Evolutionary conservation across 2,113 vertebrate genomes (phyloP), one percentile per base, ranked within the genome.

Genomic region (Erinaceus europaeus): DNA sequence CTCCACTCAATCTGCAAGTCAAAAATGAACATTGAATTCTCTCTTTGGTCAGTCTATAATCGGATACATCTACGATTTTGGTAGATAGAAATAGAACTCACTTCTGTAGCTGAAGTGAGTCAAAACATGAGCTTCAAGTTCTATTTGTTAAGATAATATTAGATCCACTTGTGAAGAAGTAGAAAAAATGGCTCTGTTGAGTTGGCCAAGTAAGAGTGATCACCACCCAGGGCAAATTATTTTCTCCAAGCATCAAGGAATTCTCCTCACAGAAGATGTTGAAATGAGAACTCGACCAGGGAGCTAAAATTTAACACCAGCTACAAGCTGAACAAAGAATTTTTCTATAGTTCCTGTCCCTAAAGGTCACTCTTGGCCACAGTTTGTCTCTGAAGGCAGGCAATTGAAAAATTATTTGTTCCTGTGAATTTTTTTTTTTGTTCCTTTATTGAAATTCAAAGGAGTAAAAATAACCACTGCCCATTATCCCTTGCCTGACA

Each of bases 361-460:
- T 87, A 93, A 89, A 94, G 92, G 82, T 95, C 92, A 86, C 38
- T 89, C 62, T 34, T 61, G 94, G 90, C 61, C 61, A 83, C 40
- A 48, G 71, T 95, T 81, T 90, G 89, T 90, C 81, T 94, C 87
- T 89, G 78, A 92, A 90, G 90, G 89, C 71, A 79, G 86, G 86
- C 64, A 79, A 85, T 55, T 78, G 71, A 95, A 91, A 77, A 90
- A 94, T 88, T 74, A 78, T 91, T 90, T 94, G 89, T 85, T 87
- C 94, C 65, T 64, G 50, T 87, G 92, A 90, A 85, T 94, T 91
- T 86, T 79, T 94, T 79, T 94, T 93, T 93, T 68, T 94, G 69
- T 92, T 91, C 87, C 42, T 86, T 94, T 94, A 94, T 77, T 94
- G 91, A 87, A 94, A 94, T 92, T 96, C 93, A 94, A 91, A 93